These are phyloP conservation scores for Cygnus atratus DNA, from an alignment of 2,113 vertebrate genomes.

Conservation along the genomic window DNA sequence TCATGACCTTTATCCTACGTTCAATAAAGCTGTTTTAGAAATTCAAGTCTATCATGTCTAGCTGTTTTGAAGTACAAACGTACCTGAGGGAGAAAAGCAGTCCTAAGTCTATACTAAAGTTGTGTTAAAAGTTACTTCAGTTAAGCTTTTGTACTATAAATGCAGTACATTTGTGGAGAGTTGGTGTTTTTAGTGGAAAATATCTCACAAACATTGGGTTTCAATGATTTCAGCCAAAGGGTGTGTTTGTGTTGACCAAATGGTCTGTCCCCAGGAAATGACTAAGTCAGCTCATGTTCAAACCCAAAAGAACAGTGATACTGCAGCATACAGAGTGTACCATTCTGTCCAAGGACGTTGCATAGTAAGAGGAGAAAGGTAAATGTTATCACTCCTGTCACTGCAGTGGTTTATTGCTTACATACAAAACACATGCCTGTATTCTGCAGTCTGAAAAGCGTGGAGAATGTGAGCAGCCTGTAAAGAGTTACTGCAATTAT, in stretches of 20 bases:
- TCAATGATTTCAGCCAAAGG: background rate
- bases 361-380: background rate
- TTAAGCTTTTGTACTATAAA: background rate
- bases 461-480: background rate
- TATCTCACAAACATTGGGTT: background rate
- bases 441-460: background rate
- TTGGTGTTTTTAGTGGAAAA: background rate
- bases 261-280: background rate
- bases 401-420: background rate
- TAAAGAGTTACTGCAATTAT: background rate
- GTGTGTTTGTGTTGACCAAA: background rate
- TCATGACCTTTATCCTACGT: background rate
- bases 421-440: background rate
- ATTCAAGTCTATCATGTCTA: background rate
- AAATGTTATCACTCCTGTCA: background rate
- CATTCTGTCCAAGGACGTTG: background rate
- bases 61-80: background rate
- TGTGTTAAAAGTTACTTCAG: background rate
- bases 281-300: rapidly evolving
- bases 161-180: background rate
- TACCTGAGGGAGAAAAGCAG: background rate
- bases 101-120: background rate
- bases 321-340: background rate
- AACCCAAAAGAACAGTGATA: background rate
- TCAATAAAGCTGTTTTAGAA: background rate